Evolutionary conservation across 2,888 invertebrate genomes (phyloP).

Genomic region (Tubulanus polymorphus): DNA sequence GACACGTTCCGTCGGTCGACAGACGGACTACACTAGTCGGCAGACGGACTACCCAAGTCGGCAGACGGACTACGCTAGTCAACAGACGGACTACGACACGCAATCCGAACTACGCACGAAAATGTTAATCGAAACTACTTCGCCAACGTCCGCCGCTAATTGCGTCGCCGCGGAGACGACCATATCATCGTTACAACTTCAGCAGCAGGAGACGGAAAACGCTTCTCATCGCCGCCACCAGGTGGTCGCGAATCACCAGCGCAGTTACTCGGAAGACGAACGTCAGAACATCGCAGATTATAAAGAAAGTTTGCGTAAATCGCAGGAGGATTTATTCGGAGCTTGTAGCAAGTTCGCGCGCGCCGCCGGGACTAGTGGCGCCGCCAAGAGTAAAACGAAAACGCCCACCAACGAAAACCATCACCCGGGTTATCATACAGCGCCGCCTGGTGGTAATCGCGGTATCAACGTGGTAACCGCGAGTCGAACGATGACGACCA

Average conservation of each 20-base stretch:
- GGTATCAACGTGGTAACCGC: not conserved
- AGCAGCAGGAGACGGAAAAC: not conserved
- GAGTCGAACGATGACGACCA: not conserved
- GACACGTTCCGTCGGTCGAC: not conserved
- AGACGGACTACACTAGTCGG: not conserved
- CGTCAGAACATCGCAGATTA: not conserved
- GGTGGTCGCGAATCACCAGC: not conserved
- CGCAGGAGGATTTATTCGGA: not conserved
- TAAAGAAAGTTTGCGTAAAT: constrained; percentile 1
- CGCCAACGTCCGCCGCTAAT: not conserved
- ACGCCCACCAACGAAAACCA: not conserved
- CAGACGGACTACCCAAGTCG: not conserved
- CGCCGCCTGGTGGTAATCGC: not conserved
- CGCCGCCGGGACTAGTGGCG: too few relatives aligned
- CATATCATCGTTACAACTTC: not conserved
- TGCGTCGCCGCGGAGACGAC: not conserved
- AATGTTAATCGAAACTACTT: not conserved
- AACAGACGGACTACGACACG: not conserved
- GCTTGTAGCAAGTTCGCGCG: not conserved
- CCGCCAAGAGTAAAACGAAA: not conserved
- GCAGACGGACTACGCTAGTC: not conserved
- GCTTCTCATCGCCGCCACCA: not conserved
- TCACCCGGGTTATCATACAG: not conserved
- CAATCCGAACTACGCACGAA: not conserved
- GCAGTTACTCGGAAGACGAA: not conserved